Evolutionary conservation across 2,888 invertebrate species (phyloP), one percentile per base, ranked within the genome.

Genomic region (Keiferia lycopersicella): DNA sequence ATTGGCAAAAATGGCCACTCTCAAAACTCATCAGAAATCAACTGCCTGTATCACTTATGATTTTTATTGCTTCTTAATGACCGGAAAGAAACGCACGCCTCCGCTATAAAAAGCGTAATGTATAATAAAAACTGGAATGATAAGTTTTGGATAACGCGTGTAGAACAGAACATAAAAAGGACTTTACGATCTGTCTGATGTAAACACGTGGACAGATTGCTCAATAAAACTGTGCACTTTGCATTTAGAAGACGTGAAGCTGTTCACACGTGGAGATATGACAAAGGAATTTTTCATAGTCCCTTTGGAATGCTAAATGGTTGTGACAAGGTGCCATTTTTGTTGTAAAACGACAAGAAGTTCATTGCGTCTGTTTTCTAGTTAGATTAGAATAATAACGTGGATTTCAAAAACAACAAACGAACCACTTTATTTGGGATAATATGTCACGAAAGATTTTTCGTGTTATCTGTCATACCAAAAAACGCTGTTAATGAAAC

Each of bases 121-220:
- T 56, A 53, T 53, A 56, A 56, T 56, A 56, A 63, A 63, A 63
- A 63, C 34, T 39, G 59, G 50, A 51, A 16, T 63, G 63, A 63
- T 63, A 59, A 59, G 34, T 48, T 57, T 63, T 63, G 56, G 63
- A 63, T 63, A 63, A 63, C 57, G 59, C 58, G 58, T 63, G 59
- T 63, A 38, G 26, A 22, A 63, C 59, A 59, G 14, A 59, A 58
- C 26, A 59, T 63, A 63, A 63, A 63, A 39, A 63, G 63, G 59
- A 63, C 45, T 63, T 63, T 63, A 63, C 51, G 63, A 63, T 14
- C n/a, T 50, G 22, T 51, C 59, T 38, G 63, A 45, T 63, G 59
- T 59, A 63, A 63, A 59, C 58, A 58, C 20, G 50, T 50, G 59
- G 63, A 59, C 59, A 34, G 63, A 63, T 63, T 63, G 63, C 22